A percentile compares a stretch with the other conserved stretches of the same genome.
Evolutionary conservation across 2,797 vertebrate genomes (phyloP).

Genomic region (Artibeus lituratus): DNA sequence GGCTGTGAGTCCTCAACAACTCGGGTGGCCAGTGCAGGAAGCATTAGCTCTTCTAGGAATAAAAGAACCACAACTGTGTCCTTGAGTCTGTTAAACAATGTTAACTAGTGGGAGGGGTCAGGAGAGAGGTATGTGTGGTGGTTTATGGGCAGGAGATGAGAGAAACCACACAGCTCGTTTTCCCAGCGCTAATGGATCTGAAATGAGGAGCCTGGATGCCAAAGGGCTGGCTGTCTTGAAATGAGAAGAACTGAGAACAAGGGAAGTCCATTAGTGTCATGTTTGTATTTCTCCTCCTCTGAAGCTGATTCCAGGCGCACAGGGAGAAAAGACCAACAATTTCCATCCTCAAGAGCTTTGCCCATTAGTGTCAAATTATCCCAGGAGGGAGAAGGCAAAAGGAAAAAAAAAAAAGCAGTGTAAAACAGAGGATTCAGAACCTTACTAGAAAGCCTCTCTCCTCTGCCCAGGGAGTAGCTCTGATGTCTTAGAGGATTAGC

Average conservation of each 20-base stretch:
- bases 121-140: neutral
- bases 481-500: neutral
- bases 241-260: constrained; percentile 62
- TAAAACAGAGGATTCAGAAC: constrained; percentile 10
- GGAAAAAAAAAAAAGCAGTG: neutral
- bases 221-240: constrained; percentile 38
- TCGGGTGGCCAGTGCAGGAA: neutral
- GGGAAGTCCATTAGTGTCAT: constrained; percentile 61
- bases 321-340: constrained; percentile 26
- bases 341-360: constrained; percentile 46
- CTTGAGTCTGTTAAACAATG: constrained; percentile 64
- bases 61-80: constrained; percentile 53
- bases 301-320: constrained; percentile 21
- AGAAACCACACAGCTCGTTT: constrained; percentile 63
- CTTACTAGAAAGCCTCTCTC: neutral
- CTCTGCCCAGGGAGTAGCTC: neutral
- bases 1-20: neutral
- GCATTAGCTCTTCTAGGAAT: constrained; percentile 49
- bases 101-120: constrained; percentile 26
- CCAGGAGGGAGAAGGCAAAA: neutral
- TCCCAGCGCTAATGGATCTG: constrained; percentile 49
- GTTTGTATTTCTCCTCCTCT: constrained; percentile 46
- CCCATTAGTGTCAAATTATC: constrained; percentile 50
- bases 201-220: constrained; percentile 38
- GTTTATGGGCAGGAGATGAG: constrained; percentile 68